phyloP scores from a whole-genome alignment of 2,797 vertebrate genomes.

The Australoheros facetus region DNA sequence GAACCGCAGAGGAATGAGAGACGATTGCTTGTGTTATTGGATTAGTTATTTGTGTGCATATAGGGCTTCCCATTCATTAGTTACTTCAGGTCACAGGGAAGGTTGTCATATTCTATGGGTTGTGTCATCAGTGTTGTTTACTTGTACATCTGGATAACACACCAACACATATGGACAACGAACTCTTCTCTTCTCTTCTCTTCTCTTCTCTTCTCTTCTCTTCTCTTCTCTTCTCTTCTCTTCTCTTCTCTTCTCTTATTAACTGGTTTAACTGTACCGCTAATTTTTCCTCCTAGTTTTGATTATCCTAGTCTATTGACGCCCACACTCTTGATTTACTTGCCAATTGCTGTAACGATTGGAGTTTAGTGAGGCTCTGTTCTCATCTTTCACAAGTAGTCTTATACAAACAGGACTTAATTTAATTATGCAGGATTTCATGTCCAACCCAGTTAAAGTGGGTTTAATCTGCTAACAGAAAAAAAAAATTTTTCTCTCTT shows the following conservation, averaged over 20 bases:
- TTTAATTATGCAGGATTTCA: constrained; percentile 43
- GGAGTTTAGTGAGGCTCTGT: not conserved
- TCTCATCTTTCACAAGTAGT: constrained; percentile 2
- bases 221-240: not conserved
- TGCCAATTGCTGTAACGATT: not conserved
- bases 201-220: constrained; percentile 3
- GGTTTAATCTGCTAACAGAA: constrained; percentile 35
- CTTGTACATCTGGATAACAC: constrained; percentile 69
- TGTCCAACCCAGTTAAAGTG: constrained; percentile 14
- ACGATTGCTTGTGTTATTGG: not conserved
- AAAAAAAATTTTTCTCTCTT: not conserved
- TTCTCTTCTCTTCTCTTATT: not conserved
- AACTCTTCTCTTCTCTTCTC: constrained; percentile 2
- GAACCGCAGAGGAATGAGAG: not conserved
- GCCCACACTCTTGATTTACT: constrained; percentile 3
- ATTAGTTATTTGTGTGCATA: constrained; percentile 5
- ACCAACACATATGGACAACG: constrained; percentile 28
- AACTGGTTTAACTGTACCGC: not conserved
- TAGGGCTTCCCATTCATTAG: constrained; percentile 14
- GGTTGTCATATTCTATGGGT: constrained; percentile 26
- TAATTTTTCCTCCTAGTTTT: not conserved
- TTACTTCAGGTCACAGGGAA: constrained; percentile 31
- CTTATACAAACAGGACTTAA: constrained; percentile 26
- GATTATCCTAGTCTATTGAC: not conserved
- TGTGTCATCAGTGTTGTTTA: constrained; percentile 52